Conservation (phyloP, 2,888 invertebrate genomes). For the Thyatira batis region DNA sequence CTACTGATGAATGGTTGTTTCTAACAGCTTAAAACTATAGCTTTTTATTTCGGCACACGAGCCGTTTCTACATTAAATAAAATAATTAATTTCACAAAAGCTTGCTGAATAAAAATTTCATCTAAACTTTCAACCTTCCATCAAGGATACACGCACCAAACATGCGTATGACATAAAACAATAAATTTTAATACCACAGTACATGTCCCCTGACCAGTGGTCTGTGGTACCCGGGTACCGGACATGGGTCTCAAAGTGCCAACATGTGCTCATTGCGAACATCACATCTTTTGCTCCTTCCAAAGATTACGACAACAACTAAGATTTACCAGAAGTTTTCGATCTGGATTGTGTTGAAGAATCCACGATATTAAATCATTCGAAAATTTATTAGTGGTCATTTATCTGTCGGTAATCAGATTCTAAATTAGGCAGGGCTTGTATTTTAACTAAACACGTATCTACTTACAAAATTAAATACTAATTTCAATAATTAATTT, state of each 20-base stretch:
- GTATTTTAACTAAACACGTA: too few relatives aligned
- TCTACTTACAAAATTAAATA: too few relatives aligned
- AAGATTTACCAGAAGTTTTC: conserved; percentile 30
- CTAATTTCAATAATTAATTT: too few relatives aligned
- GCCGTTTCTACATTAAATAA: too few relatives aligned
- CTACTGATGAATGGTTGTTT: too few relatives aligned
- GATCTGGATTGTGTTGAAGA: background rate
- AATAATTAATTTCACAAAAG: too few relatives aligned
- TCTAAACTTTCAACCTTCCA: conserved; percentile 17
- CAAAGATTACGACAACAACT: conserved; percentile 47
- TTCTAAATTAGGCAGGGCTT: too few relatives aligned
- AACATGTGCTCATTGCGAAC: conserved; percentile 54
- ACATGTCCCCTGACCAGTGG: conserved; percentile 50
- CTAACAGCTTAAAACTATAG: too few relatives aligned
- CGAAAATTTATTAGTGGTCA: too few relatives aligned
- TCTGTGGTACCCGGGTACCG: conserved; percentile 49
- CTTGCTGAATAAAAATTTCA: background rate
- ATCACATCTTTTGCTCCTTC: conserved; percentile 56
- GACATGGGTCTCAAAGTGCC: conserved; percentile 60
- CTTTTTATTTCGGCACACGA: too few relatives aligned
- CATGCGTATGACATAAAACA: conserved; percentile 30
- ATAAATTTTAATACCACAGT: conserved; percentile 54
- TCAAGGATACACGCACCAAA: conserved; percentile 13
- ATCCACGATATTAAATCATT: too few relatives aligned
- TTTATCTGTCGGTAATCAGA: too few relatives aligned